Percentiles rank a stretch among this genome's conserved stretches.
phyloP scores from a whole-genome alignment of 2,888 invertebrate genomes.

The Zaprionus lineosus region DNA sequence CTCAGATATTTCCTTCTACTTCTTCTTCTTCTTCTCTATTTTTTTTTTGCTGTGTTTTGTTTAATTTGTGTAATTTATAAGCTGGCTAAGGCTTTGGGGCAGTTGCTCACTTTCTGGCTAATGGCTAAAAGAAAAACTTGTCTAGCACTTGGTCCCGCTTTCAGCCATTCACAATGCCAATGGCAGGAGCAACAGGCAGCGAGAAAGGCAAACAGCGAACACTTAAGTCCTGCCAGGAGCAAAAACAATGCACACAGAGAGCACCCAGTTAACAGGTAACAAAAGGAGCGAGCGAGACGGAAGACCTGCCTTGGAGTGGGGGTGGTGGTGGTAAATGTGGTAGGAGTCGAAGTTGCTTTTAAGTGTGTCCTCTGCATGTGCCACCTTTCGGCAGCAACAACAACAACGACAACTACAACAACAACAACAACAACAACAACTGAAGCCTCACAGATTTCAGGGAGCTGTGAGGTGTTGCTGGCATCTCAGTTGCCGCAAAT shows the following conservation, averaged over 20 bases:
- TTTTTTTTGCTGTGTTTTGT: conserved; percentile 52
- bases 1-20: neutral
- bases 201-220: conserved; percentile 69
- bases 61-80: conserved; percentile 77
- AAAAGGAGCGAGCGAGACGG: conserved; percentile 6
- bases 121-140: conserved; percentile 51
- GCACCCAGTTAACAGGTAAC: conserved; percentile 42
- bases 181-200: conserved; percentile 41
- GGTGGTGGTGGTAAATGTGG: conserved; percentile 18
- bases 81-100: conserved; percentile 56
- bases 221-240: conserved; percentile 62
- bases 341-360: conserved; percentile 31
- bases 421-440: conserved; percentile 20
- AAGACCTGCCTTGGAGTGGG: neutral
- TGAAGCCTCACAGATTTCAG: conserved; percentile 55
- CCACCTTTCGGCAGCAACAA: conserved; percentile 38
- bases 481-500: conserved; percentile 58
- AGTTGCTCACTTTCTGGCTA: conserved; percentile 43
- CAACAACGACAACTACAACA: conserved; percentile 25
- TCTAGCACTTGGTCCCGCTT: conserved; percentile 44
- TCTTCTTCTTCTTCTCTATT: neutral
- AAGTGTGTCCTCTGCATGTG: conserved; percentile 40
- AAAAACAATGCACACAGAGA: conserved; percentile 68
- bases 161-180: conserved; percentile 26
- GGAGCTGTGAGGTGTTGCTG: conserved; percentile 37